Percentiles rank a stretch among this genome's conserved stretches.
Evolutionary conservation across 2,888 invertebrate genomes (phyloP).

Genomic region (Branchipolynoe longqiensis): DNA sequence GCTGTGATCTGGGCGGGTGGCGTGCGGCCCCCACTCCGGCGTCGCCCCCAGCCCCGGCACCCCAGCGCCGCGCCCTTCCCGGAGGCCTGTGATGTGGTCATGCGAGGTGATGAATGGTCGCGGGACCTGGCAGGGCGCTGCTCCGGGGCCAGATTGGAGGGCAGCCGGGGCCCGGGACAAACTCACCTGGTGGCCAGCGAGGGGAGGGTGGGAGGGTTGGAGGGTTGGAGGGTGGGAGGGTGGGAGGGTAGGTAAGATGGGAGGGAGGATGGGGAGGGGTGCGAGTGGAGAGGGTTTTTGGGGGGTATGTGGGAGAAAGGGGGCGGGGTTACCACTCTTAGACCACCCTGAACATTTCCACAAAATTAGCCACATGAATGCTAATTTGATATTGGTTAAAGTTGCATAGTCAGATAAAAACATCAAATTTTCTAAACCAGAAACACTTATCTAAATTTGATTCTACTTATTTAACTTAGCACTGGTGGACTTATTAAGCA

Average conservation of each 20-base stretch:
- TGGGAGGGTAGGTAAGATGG: background rate
- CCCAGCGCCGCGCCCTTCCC: no score
- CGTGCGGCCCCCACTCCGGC: constrained; percentile 28
- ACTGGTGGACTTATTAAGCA: no score
- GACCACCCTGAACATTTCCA: no score
- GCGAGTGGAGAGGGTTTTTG: background rate
- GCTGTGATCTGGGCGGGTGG: constrained; percentile 39
- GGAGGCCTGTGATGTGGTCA: constrained; percentile 21
- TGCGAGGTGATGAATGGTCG: constrained; percentile 44
- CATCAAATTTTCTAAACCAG: no score
- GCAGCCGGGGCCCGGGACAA: constrained; percentile 22
- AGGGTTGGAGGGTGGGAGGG: background rate
- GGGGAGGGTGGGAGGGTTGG: constrained; percentile 8
- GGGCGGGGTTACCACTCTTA: no score
- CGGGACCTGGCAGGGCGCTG: background rate
- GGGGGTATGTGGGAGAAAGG: no score
- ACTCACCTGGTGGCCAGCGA: background rate
- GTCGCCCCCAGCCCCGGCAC: no score
- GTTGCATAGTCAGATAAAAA: no score
- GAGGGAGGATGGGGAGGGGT: background rate
- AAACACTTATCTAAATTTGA: no score
- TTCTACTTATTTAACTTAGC: no score
- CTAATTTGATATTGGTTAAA: no score
- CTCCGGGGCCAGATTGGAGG: constrained; percentile 18
- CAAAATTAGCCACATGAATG: no score